Conservation (phyloP, 2,888 invertebrate species). For the Glyphotaelius pellucidus region DNA sequence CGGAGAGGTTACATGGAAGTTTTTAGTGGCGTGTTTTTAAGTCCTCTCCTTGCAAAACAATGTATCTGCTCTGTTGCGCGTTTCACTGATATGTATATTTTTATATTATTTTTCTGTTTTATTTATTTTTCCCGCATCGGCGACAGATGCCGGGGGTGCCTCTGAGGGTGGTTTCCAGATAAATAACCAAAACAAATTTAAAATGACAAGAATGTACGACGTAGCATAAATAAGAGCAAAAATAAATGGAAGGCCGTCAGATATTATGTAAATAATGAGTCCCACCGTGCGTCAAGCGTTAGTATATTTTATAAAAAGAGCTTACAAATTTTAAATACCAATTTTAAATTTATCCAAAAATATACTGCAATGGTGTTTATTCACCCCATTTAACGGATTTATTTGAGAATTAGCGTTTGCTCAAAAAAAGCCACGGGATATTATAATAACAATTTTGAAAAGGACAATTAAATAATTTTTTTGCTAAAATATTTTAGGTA, state of each 20-base stretch:
- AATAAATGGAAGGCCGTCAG: background rate
- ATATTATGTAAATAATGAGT: constrained; percentile 6
- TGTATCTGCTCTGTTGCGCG: constrained; percentile 23
- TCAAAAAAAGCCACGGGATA: no score
- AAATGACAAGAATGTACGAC: constrained; percentile 46
- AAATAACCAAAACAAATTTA: constrained; percentile 57
- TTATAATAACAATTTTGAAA: no score
- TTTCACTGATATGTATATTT: constrained; percentile 2
- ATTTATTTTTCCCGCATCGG: constrained; percentile 11
- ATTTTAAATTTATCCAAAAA: background rate
- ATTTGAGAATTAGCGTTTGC: background rate
- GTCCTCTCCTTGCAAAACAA: background rate
- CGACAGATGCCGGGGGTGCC: constrained; percentile 33
- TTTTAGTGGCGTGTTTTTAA: background rate
- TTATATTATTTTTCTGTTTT: constrained; percentile 33
- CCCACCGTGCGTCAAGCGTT: constrained; percentile 6
- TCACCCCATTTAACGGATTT: background rate
- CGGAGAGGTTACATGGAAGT: background rate
- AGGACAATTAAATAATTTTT: no score
- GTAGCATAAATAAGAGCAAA: constrained; percentile 16
- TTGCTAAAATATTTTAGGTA: no score
- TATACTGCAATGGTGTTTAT: background rate
- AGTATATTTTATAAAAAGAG: background rate
- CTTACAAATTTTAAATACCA: background rate
- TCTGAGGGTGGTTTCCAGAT: constrained; percentile 43